phyloP scores from a whole-genome alignment of 2,113 vertebrate species.

The Spea bombifrons region DNA sequence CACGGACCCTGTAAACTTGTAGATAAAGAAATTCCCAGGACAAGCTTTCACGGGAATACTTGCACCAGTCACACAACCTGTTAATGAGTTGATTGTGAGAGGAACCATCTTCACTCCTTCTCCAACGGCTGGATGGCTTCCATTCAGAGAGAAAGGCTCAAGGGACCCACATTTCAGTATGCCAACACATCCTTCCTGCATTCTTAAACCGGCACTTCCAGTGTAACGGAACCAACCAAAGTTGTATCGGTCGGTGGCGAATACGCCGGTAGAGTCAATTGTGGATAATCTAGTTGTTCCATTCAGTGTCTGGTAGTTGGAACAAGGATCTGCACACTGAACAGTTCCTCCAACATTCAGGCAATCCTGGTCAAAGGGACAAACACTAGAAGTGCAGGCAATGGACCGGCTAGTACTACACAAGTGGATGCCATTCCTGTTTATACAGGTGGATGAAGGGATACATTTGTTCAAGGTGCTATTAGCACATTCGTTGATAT shows the following conservation, averaged over 20 bases:
- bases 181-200: slow-evolving; percentile 29
- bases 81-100: slow-evolving; percentile 3
- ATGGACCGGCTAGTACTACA: not conserved
- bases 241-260: slow-evolving; percentile 26
- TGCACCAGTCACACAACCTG: slow-evolving; percentile 11
- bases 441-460: slow-evolving; percentile 21
- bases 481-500: slow-evolving; percentile 32
- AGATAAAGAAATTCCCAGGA: slow-evolving; percentile 18
- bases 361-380: slow-evolving; percentile 29
- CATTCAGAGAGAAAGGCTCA: slow-evolving; percentile 13
- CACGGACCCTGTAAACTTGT: slow-evolving; percentile 28
- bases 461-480: slow-evolving; percentile 17
- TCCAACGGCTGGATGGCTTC: slow-evolving; percentile 25
- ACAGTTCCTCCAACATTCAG: not conserved
- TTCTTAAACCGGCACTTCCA: slow-evolving; percentile 16
- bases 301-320: slow-evolving; percentile 8
- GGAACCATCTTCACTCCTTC: slow-evolving; percentile 2
- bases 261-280: slow-evolving; percentile 23
- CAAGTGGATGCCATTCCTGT: slow-evolving; percentile 12
- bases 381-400: not conserved
- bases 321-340: slow-evolving; percentile 26
- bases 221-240: slow-evolving; percentile 39
- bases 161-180: slow-evolving; percentile 30
- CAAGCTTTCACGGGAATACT: slow-evolving; percentile 35
- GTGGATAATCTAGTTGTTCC: slow-evolving; percentile 24